Evolutionary conservation across 2,113 vertebrate genomes (phyloP).

Genomic region (Dasypus novemcinctus): DNA sequence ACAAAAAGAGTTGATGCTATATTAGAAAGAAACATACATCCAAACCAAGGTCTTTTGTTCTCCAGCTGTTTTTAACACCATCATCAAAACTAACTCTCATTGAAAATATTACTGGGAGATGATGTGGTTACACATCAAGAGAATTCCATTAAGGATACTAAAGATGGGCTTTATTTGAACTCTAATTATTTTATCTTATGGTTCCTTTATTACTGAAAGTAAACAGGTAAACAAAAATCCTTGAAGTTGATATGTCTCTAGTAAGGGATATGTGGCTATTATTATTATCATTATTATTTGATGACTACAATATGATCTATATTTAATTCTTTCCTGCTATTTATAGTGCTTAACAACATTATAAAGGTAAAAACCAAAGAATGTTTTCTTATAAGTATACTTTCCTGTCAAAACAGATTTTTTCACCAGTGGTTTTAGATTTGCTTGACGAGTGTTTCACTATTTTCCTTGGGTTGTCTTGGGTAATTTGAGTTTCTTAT

Average conservation of each 20-base stretch:
- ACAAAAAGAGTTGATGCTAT: not conserved
- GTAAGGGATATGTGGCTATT: not conserved
- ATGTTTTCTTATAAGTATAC: not conserved
- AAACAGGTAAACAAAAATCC: not conserved
- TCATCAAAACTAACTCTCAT: not conserved
- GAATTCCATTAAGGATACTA: conserved; percentile 29
- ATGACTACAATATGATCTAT: not conserved
- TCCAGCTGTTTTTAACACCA: not conserved
- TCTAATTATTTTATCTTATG: conserved; percentile 59
- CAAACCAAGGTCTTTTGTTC: not conserved
- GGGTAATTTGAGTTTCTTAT: not conserved
- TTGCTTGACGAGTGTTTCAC: not conserved
- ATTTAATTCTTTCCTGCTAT: not conserved
- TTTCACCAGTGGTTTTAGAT: not conserved
- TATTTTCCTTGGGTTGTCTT: not conserved
- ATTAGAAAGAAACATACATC: not conserved
- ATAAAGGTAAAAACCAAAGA: not conserved
- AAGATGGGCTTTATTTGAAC: conserved; percentile 28
- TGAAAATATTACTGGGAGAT: not conserved
- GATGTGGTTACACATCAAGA: conserved; percentile 52
- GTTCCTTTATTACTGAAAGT: conserved; percentile 27
- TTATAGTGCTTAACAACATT: not conserved
- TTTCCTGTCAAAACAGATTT: not conserved
- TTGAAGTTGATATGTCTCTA: not conserved
- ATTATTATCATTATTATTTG: not conserved